Evolutionary conservation across 92 coral and sea anemone species (phyloP), one percentile per base, ranked within the genome.

Genomic region (Palythoa grandiflora): DNA sequence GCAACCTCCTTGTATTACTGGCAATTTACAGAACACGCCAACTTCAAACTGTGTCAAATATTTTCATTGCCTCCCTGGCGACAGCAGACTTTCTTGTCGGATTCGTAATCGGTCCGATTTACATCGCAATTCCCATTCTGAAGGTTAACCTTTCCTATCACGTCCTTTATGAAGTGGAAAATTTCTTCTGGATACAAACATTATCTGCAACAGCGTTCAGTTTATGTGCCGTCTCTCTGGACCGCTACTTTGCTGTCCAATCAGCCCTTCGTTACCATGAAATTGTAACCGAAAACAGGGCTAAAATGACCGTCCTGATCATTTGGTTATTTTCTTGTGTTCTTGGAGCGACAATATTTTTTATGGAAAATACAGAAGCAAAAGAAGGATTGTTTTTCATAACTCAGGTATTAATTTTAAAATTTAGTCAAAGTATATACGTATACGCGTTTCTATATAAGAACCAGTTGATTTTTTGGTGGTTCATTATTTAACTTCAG

Each of bases 81-180:
- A 16, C 54, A 48, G 91, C 91, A 28, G 91, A 89, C 21, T 89
- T 89, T 83, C 71, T 89, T 36, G 86, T 87, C 38, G 86, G 91
- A 12, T 54, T 87, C 84, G 48, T 83, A 35, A 53, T 65, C 11
- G 83, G 86, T 51, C 91, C 91, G 3, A 35, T 89, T 53, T 89
- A 83, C 78, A 75, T 83, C 59, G 88, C 80, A 48, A 89, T 83
- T 86, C 84, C 86, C 15, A 73, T 89, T 2, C 44, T 48, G 70
- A 83, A 70, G 47, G 75, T 80, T 51, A 72, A 50, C 9, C 38
- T 75, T 14, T 47, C 80, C 20, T 8, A 75, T 17, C 80, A 75
- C 21, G 20, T 75, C 14, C 60, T 75, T 47, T 75, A 75, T 13
- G 19, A 50, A 44, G 60, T 48, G 60, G 80, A 75, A 11, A 75